Evolutionary conservation across 2,797 vertebrate genomes (phyloP).

Genomic region (Echiichthys vipera): DNA sequence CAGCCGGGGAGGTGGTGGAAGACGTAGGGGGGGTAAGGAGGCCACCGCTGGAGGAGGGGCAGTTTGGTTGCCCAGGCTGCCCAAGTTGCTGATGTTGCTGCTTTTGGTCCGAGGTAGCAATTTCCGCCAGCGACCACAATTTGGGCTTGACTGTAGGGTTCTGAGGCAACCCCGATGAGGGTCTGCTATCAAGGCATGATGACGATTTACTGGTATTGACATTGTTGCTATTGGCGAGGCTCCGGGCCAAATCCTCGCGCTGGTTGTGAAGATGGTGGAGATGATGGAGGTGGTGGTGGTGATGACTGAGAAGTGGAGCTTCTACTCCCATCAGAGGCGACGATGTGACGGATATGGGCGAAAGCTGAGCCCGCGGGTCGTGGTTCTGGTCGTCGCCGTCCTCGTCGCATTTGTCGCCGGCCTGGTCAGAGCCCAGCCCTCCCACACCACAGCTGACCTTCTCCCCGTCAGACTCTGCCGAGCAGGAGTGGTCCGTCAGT

Average conservation of each 20-base stretch:
- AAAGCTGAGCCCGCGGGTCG: conserved; percentile 73
- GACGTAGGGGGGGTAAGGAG: conserved; percentile 86
- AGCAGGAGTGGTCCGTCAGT: conserved; percentile 96
- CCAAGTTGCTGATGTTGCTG: conserved; percentile 78
- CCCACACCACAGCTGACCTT: conserved; percentile 87
- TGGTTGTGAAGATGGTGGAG: conserved; percentile 82
- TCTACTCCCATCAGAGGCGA: conserved; percentile 93
- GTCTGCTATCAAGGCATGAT: conserved; percentile 74
- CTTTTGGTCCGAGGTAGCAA: conserved; percentile 98
- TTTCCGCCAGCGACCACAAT: conserved; percentile 97
- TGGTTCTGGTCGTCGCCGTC: conserved; percentile 81
- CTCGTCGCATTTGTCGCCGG: conserved; percentile 88
- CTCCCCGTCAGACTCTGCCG: conserved; percentile 94
- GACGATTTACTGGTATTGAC: conserved; percentile 70
- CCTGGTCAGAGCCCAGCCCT: conserved; percentile 88
- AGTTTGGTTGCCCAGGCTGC: conserved; percentile 81
- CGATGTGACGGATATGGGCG: conserved; percentile 89
- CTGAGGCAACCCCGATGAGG: conserved; percentile 83
- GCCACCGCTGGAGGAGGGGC: conserved; percentile 82
- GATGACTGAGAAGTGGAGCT: conserved; percentile 87
- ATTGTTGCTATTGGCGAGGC: conserved; percentile 56
- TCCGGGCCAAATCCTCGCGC: conserved; percentile 85
- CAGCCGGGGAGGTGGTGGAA: conserved; percentile 84
- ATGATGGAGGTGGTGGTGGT: conserved; percentile 78
- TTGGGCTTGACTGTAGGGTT: conserved; percentile 92